These are phyloP conservation scores for Tiliqua scincoides DNA, from an alignment of 2,113 vertebrate species.

Conservation along the genomic window DNA sequence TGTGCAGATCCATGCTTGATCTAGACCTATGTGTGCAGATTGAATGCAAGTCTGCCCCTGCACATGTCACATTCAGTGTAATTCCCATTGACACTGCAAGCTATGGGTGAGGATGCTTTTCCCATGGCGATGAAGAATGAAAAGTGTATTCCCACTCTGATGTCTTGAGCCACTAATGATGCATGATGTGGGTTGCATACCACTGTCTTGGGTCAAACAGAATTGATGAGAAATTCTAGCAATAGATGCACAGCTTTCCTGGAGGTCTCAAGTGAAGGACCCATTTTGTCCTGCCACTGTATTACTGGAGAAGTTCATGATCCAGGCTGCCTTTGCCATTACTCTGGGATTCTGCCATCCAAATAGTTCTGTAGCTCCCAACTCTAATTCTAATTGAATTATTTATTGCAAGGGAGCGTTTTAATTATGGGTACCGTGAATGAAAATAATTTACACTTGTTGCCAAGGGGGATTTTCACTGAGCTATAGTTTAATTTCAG, in stretches of 20 bases:
- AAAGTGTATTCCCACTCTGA: background rate
- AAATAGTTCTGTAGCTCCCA: conserved; percentile 9
- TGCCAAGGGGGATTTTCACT: conserved; percentile 19
- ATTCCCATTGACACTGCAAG: background rate
- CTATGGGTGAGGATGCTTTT: background rate
- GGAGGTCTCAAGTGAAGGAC: background rate
- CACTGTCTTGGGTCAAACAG: background rate
- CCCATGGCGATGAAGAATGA: background rate
- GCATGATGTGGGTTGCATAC: background rate
- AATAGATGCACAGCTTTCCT: background rate
- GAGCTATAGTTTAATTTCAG: conserved; percentile 32
- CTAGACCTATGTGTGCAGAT: background rate
- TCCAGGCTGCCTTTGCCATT: background rate
- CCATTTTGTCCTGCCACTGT: background rate
- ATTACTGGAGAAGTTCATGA: background rate
- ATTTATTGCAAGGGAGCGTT: conserved; percentile 29
- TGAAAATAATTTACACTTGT: conserved; percentile 40
- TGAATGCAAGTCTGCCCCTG: background rate
- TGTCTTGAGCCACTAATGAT: background rate
- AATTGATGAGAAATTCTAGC: background rate
- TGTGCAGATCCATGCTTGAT: background rate
- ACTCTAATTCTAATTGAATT: conserved; percentile 40
- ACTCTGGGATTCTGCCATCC: conserved; percentile 11
- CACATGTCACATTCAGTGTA: background rate
- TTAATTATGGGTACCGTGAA: conserved; percentile 33